phyloP scores from a whole-genome alignment of 2,797 vertebrate species.

The Myotis findleyi region DNA sequence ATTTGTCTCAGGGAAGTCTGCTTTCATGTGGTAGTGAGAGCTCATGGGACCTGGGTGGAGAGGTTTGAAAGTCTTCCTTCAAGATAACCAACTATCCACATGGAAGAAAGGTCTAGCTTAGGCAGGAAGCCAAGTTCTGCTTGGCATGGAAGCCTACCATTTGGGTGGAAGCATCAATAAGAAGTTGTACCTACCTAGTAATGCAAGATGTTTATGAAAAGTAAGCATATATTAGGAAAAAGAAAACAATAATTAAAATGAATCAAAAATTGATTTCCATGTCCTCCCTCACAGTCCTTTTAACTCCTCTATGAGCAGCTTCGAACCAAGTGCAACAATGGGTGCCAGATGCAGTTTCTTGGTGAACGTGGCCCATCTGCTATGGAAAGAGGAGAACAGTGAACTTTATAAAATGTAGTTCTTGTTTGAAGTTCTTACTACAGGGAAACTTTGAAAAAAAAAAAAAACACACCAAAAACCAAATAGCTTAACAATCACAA shows the following conservation, averaged over 20 bases:
- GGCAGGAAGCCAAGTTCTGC: conserved; percentile 35
- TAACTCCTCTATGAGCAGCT: conserved; percentile 65
- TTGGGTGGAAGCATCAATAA: conserved; percentile 37
- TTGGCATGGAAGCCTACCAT: not conserved
- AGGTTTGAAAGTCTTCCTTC: not conserved
- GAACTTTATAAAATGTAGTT: conserved; percentile 36
- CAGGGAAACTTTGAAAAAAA: conserved; percentile 13
- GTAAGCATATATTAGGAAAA: conserved; percentile 61
- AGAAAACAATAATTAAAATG: conserved; percentile 71
- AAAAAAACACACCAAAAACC: not conserved
- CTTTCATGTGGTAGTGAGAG: not conserved
- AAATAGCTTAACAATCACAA: conserved; percentile 45
- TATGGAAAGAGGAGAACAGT: conserved; percentile 2
- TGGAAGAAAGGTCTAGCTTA: not conserved
- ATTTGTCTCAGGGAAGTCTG: not conserved
- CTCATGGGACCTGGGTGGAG: not conserved
- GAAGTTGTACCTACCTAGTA: conserved; percentile 46
- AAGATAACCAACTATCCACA: conserved; percentile 27
- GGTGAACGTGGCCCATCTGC: conserved; percentile 40
- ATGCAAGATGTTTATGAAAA: conserved; percentile 70
- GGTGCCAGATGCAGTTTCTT: conserved; percentile 69
- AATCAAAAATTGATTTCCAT: conserved; percentile 72
- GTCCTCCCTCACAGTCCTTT: conserved; percentile 53
- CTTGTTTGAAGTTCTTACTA: conserved; percentile 59
- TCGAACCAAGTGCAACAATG: conserved; percentile 56